Base-by-base conservation (phyloP, 2,113 vertebrate species). In the Limnothrissa miodon region DNA sequence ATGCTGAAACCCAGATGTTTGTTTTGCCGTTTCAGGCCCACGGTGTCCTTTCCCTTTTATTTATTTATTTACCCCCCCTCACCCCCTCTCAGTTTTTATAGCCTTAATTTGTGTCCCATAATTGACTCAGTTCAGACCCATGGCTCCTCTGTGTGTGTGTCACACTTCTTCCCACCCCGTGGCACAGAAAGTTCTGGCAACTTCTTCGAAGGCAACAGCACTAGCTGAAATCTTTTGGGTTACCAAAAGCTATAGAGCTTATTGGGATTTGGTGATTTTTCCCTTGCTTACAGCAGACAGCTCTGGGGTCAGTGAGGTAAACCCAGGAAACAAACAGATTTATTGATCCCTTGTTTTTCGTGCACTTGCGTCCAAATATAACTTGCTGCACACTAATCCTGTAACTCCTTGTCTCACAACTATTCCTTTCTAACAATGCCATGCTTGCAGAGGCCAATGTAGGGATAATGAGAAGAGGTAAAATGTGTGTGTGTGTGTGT, bases 1-100 rank as follows among this genome's bases (percentile, higher is more conserved):
- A 80, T 33, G 44, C 78, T 70, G 80, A n/a, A 80, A 85, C 78
- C 56, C 82, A 85, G 78, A 81, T 84, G 51, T 56, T 45, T 51
- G 25, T 66, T 74, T 83, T 70, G 62, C 62, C 9, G 29, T 70
- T 70, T 29, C 15, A 29, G 62, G 62, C 29, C n/a, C 10, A 25
- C 36, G 62, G 33, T 36, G 62, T 70, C 29, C 29, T 70, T 70
- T 33, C 62, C 62, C 62, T 70, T 11, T 70, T 17, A 33, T 70
- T 70, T 33, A 33, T 33, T 70, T 70, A 33, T 70, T 33, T 70
- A 42, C 36, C 15, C 29, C 29, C 59, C 25, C 23, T 70, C 15
- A 13, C 29, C 59, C 25, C 23, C 59, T 9, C 62, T 70, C 29
- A 13, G 29, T 36, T 70, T 70, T 70, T 70, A 70, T 36, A 70